A percentile compares a stretch with the other conserved stretches of the same genome.
These are phyloP conservation scores for Embiotoca jacksoni DNA, from an alignment of 2,113 vertebrate genomes.

Conservation along the genomic window DNA sequence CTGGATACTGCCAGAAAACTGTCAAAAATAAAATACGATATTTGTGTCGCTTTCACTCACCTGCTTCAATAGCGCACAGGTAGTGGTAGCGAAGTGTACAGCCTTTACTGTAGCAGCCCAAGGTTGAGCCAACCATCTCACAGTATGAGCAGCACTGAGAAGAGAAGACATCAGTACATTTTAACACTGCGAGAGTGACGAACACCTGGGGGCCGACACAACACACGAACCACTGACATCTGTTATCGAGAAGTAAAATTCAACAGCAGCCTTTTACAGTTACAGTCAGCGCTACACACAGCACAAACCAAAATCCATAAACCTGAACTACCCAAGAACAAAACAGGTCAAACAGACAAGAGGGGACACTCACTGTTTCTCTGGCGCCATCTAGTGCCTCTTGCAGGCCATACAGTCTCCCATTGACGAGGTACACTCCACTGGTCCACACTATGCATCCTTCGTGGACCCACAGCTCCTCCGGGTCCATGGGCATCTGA, in stretches of 20 bases:
- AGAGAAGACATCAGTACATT: slow-evolving; percentile 38
- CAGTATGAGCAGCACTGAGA: slow-evolving; percentile 96
- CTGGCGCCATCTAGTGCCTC: slow-evolving; percentile 97
- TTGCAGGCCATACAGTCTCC: slow-evolving; percentile 96
- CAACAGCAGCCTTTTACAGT: too few species aligned
- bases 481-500: slow-evolving; percentile 98
- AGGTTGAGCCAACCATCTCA: slow-evolving; percentile 94
- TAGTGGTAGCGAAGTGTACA: slow-evolving; percentile 98
- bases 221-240: not conserved
- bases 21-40: not conserved
- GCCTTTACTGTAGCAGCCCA: slow-evolving; percentile 99
- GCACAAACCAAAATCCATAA: not conserved
- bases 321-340: not conserved
- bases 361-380: slow-evolving; percentile 92
- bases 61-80: slow-evolving; percentile 96
- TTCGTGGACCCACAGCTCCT: slow-evolving; percentile 99
- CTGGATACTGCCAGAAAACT: not conserved
- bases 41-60: slow-evolving; percentile 79
- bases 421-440: slow-evolving; percentile 97
- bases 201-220: not conserved
- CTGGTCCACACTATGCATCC: slow-evolving; percentile 98
- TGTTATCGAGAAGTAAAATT: too few species aligned
- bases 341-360: not conserved
- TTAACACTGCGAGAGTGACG: too few species aligned
- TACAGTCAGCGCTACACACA: too few species aligned